Conservation (phyloP, 2,113 vertebrate genomes). For the Malurus melanocephalus region DNA sequence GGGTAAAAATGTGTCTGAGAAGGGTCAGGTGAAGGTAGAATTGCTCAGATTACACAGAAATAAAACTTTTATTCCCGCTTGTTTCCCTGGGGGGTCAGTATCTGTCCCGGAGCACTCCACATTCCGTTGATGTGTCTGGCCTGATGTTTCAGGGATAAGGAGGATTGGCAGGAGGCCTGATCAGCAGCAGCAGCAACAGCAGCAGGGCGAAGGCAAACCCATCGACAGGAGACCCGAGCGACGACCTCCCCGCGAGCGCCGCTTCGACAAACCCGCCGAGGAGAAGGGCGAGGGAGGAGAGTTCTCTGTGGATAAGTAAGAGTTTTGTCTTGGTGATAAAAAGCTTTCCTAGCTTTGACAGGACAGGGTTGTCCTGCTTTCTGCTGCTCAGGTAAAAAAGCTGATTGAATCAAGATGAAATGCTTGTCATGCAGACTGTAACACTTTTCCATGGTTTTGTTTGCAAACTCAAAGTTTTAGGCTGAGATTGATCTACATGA, state of each 20-base stretch:
- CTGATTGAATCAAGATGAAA: not conserved
- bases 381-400: not conserved
- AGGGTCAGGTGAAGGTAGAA: not conserved
- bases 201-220: conserved; percentile 89
- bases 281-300: conserved; percentile 95
- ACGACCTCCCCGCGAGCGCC: conserved; percentile 91
- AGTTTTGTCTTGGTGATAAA: not conserved
- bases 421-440: rapidly evolving
- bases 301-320: conserved; percentile 94
- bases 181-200: conserved; percentile 74
- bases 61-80: rapidly evolving
- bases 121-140: conserved; percentile 10
- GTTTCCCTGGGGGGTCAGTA: not conserved
- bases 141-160: conserved; percentile 82
- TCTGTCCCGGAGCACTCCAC: not conserved
- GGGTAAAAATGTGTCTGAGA: not conserved
- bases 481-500: rapidly evolving
- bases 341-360: not conserved
- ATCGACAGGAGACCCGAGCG: conserved; percentile 89
- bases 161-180: conserved; percentile 93
- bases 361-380: not conserved
- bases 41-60: not conserved
- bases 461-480: not conserved
- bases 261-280: conserved; percentile 88
- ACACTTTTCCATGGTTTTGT: not conserved